phyloP scores from a whole-genome alignment of 2,888 invertebrate species.

The Tiliacea citrago region DNA sequence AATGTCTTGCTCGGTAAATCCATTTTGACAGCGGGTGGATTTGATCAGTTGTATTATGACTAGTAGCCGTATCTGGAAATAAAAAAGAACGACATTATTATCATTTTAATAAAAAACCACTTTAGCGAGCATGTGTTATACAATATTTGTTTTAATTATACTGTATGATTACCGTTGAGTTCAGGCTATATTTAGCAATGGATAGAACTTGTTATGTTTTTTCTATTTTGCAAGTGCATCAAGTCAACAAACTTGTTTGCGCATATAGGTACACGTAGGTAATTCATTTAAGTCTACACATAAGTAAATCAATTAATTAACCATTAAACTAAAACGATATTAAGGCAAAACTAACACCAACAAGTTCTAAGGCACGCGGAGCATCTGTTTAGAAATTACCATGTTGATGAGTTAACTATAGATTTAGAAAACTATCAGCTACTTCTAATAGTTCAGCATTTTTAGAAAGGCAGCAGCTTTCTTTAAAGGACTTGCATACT shows the following conservation, averaged over 20 bases:
- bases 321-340: constrained; percentile 16
- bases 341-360: constrained; percentile 20
- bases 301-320: constrained; percentile 15
- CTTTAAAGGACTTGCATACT: constrained; percentile 48
- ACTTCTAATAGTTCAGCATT: constrained; percentile 53
- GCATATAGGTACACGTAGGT: background rate
- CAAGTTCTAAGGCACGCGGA: constrained; percentile 39
- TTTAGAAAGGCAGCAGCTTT: constrained; percentile 62
- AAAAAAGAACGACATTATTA: constrained; percentile 51
- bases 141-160: background rate
- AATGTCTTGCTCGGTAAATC: constrained; percentile 82
- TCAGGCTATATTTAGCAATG: constrained; percentile 9
- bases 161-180: constrained; percentile 1
- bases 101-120: background rate
- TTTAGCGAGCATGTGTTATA: background rate
- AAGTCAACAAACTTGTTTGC: constrained; percentile 17
- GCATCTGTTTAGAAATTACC: constrained; percentile 63
- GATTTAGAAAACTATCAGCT: constrained; percentile 59
- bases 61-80: constrained; percentile 89
- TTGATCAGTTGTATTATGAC: constrained; percentile 80
- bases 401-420: constrained; percentile 52
- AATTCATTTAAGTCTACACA: background rate
- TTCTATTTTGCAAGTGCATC: constrained; percentile 1
- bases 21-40: constrained; percentile 83
- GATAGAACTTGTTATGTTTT: constrained; percentile 11